Evolutionary conservation across 1,140 invertebrate species (phyloP).

Genomic region (Drosophila hydei): DNA sequence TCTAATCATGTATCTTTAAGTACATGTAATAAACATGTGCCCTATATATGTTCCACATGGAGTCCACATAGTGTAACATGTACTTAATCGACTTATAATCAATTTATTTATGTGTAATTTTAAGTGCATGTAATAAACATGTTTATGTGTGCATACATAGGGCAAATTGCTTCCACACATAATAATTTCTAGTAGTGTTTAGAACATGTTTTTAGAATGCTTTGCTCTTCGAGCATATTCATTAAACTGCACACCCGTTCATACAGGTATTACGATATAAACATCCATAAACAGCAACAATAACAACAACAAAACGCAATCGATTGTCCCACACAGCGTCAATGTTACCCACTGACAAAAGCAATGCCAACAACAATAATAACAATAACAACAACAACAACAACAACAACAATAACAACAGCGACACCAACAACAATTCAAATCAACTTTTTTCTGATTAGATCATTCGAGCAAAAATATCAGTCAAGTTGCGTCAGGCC

Average conservation of each 20-base stretch:
- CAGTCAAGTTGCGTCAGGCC: conserved; percentile 62
- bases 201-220: neutral
- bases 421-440: conserved; percentile 65
- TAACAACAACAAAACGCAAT: conserved; percentile 13
- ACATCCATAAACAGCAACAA: conserved; percentile 12
- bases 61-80: too few relatives aligned
- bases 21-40: too few relatives aligned
- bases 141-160: too few relatives aligned
- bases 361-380: conserved; percentile 30
- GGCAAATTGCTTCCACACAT: too few relatives aligned
- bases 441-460: conserved; percentile 79
- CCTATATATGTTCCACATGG: too few relatives aligned
- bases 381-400: conserved; percentile 6
- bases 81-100: too few relatives aligned
- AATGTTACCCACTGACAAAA: conserved; percentile 50
- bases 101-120: too few relatives aligned
- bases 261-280: conserved; percentile 19
- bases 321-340: conserved; percentile 37
- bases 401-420: conserved; percentile 21
- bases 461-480: conserved; percentile 76
- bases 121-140: too few relatives aligned
- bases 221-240: neutral
- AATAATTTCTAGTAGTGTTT: neutral
- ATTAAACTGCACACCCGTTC: conserved; percentile 24
- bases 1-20: too few relatives aligned